phyloP scores from a whole-genome alignment of 2,888 invertebrate genomes.

The Colletes collaris region DNA sequence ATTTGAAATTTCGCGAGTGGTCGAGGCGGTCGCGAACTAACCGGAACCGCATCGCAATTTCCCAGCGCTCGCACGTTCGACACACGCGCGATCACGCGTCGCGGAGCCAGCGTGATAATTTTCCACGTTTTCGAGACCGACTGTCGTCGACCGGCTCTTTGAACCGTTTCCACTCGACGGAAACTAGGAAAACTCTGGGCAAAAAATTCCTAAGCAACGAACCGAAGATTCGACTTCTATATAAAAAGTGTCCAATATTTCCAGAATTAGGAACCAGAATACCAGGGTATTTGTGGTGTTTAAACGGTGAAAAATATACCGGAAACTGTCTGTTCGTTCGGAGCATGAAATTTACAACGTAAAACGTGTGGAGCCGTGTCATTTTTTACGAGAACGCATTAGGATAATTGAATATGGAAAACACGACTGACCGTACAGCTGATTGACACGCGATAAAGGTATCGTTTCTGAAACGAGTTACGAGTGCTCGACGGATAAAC shows the following conservation, averaged over 20 bases:
- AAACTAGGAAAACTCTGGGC: too few species aligned
- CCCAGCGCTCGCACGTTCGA: not conserved
- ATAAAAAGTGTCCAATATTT: too few species aligned
- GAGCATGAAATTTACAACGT: not conserved
- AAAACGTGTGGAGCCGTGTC: not conserved
- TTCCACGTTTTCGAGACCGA: slow-evolving; percentile 40
- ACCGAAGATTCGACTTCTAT: too few species aligned
- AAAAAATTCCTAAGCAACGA: too few species aligned
- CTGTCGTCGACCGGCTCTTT: not conserved
- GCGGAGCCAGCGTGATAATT: slow-evolving; percentile 56
- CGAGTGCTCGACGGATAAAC: not conserved
- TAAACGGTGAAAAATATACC: not conserved
- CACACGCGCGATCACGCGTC: not conserved
- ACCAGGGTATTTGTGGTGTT: slow-evolving; percentile 5
- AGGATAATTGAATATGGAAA: slow-evolving; percentile 35
- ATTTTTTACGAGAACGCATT: slow-evolving; percentile 20
- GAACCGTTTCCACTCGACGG: slow-evolving; percentile 60
- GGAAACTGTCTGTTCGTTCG: slow-evolving; percentile 6
- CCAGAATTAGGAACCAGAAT: not conserved
- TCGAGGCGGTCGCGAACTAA: not conserved
- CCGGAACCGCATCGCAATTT: slow-evolving; percentile 29
- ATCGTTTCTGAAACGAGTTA: not conserved
- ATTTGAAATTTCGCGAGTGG: not conserved
- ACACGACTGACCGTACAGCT: not conserved
- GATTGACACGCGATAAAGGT: too few species aligned